Evolutionary conservation across 1,140 invertebrate genomes (phyloP).

Genomic region (Ooceraea biroi): DNA sequence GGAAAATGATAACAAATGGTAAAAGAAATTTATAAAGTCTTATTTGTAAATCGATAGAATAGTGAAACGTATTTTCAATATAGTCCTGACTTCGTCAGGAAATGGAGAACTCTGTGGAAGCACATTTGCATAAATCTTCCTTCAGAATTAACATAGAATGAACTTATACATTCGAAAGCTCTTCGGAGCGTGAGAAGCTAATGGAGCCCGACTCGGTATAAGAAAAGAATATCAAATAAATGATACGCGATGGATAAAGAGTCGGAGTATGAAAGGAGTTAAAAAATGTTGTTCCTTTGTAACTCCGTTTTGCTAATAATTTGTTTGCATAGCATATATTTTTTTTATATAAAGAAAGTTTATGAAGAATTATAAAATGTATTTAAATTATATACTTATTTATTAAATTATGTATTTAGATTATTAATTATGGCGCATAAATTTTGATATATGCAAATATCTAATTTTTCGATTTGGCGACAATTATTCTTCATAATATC

Average conservation of each 20-base stretch:
- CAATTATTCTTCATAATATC: neutral
- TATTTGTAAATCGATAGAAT: slow-evolving; percentile 43
- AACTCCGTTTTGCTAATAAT: neutral
- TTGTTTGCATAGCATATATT: neutral
- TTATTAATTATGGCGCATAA: neutral
- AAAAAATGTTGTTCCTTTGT: neutral
- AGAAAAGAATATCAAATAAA: slow-evolving; percentile 44
- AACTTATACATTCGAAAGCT: slow-evolving; percentile 46
- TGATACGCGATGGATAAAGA: slow-evolving; percentile 13
- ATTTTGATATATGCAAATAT: neutral
- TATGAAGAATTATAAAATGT: neutral
- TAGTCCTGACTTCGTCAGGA: slow-evolving; percentile 19
- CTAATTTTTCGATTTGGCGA: neutral
- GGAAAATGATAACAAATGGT: neutral
- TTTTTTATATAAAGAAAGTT: neutral
- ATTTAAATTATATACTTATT: neutral
- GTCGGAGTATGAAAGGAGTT: neutral
- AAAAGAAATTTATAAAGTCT: slow-evolving; percentile 21
- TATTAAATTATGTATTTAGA: too few relatives aligned
- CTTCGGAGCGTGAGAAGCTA: slow-evolving; percentile 37
- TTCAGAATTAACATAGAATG: slow-evolving; percentile 44
- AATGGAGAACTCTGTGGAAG: slow-evolving; percentile 33
- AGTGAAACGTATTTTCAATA: slow-evolving; percentile 32
- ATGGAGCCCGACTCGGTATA: slow-evolving; percentile 32
- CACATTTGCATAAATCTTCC: slow-evolving; percentile 49